A percentile compares a stretch with the other conserved stretches of the same genome.
Evolutionary conservation across 2,797 vertebrate species (phyloP).

Genomic region (Mormyrus proboscirostris): DNA sequence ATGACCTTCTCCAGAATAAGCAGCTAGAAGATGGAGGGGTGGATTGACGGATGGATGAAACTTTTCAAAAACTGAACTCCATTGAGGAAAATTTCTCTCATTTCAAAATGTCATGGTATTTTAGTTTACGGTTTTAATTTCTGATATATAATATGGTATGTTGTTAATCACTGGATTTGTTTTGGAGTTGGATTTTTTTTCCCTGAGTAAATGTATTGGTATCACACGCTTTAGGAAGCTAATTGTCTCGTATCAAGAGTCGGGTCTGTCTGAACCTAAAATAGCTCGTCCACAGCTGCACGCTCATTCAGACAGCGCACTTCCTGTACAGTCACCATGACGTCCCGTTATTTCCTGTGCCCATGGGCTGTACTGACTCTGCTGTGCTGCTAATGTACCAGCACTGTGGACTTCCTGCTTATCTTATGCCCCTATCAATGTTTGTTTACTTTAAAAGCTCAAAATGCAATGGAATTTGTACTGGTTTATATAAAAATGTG

Average conservation of each 20-base stretch:
- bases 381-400: not conserved
- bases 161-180: conserved; percentile 56
- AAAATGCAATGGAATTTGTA: not conserved
- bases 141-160: not conserved
- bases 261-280: conserved; percentile 18
- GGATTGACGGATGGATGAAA: not conserved
- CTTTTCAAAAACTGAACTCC: not conserved
- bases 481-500: not conserved
- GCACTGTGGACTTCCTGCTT: not conserved
- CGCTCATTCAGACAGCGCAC: not conserved
- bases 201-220: conserved; percentile 37
- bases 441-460: not conserved
- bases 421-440: not conserved
- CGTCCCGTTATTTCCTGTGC: not conserved
- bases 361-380: not conserved
- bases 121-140: conserved; percentile 33
- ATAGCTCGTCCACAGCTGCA: not conserved
- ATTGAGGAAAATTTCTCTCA: not conserved
- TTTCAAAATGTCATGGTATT: conserved; percentile 37
- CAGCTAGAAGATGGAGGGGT: not conserved
- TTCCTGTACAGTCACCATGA: not conserved
- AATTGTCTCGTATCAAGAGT: conserved; percentile 38
- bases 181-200: conserved; percentile 35
- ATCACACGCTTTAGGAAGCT: conserved; percentile 59
- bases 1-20: not conserved